These are phyloP conservation scores for Nemoura dubitans DNA, from an alignment of 2,888 invertebrate species.

Conservation along the genomic window DNA sequence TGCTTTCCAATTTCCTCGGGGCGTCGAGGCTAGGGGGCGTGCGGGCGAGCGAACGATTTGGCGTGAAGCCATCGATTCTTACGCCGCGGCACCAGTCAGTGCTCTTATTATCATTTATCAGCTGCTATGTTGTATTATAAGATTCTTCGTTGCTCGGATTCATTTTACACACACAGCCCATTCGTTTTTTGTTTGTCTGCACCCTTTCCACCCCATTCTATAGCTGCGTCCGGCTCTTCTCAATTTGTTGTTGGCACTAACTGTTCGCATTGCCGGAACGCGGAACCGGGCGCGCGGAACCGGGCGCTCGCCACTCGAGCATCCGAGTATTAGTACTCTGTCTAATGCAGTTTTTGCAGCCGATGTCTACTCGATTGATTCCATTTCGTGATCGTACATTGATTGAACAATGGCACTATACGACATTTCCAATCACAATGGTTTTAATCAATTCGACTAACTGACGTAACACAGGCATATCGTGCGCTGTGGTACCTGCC, in stretches of 20 bases:
- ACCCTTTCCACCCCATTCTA: not conserved
- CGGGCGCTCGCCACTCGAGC: not conserved
- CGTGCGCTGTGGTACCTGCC: too few species aligned
- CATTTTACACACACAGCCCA: conserved; percentile 36
- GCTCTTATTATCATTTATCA: conserved; percentile 46
- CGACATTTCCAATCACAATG: too few species aligned
- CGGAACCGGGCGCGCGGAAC: not conserved
- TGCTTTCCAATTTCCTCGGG: conserved; percentile 33
- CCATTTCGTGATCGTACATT: not conserved
- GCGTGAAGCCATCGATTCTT: not conserved
- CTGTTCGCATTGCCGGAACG: not conserved
- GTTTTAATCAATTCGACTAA: too few species aligned
- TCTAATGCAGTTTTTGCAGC: not conserved
- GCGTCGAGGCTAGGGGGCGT: too few species aligned
- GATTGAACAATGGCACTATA: not conserved
- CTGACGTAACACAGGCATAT: too few species aligned
- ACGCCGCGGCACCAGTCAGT: conserved; percentile 22
- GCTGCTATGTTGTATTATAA: conserved; percentile 20
- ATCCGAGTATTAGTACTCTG: not conserved
- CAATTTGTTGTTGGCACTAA: not conserved
- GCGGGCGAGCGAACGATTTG: not conserved
- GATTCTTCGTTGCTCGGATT: conserved; percentile 35
- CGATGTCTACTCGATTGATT: not conserved
- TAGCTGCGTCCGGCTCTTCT: not conserved
- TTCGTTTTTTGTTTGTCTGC: conserved; percentile 33